A percentile compares a stretch with the other conserved stretches of the same genome.
These are phyloP conservation scores for Mamestra brassicae DNA, from an alignment of 2,888 invertebrate genomes.

Conservation along the genomic window DNA sequence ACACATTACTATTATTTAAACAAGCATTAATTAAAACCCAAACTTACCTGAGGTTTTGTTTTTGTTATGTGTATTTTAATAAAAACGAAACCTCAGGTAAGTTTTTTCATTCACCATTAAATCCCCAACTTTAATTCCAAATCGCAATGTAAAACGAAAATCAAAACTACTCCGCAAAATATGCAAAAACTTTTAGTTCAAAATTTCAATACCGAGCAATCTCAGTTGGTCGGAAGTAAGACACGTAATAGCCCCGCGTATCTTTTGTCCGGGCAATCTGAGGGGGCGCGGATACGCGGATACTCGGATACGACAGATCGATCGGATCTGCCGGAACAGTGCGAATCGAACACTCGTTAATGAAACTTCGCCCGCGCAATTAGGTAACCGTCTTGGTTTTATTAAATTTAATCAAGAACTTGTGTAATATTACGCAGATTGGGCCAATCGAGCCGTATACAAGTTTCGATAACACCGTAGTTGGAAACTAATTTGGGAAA, in stretches of 20 bases:
- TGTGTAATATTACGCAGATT: conserved; percentile 90
- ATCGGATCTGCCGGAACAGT: conserved; percentile 80
- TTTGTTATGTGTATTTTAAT: too few species aligned
- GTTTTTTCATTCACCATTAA: conserved; percentile 9
- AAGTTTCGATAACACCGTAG: conserved; percentile 90
- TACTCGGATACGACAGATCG: conserved; percentile 73
- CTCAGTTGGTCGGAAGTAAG: conserved; percentile 55
- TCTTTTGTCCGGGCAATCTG: conserved; percentile 62
- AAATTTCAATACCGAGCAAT: conserved; percentile 50
- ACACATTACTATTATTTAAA: not conserved
- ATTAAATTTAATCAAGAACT: conserved; percentile 91
- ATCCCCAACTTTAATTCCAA: conserved; percentile 27
- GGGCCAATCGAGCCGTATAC: conserved; percentile 88
- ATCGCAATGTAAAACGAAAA: conserved; percentile 34
- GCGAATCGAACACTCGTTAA: conserved; percentile 89
- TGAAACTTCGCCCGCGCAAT: conserved; percentile 88
- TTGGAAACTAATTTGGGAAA: conserved; percentile 90
- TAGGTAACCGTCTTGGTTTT: conserved; percentile 90
- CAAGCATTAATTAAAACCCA: not conserved
- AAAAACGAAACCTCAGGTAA: not conserved
- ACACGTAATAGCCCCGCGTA: conserved; percentile 60
- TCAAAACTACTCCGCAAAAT: conserved; percentile 33
- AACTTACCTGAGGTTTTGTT: not conserved
- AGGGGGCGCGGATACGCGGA: conserved; percentile 50
- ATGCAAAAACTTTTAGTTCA: conserved; percentile 56